Percentiles rank a stretch among this genome's conserved stretches.
phyloP scores from a whole-genome alignment of 2,113 vertebrate genomes.

The Chitala chitala region DNA sequence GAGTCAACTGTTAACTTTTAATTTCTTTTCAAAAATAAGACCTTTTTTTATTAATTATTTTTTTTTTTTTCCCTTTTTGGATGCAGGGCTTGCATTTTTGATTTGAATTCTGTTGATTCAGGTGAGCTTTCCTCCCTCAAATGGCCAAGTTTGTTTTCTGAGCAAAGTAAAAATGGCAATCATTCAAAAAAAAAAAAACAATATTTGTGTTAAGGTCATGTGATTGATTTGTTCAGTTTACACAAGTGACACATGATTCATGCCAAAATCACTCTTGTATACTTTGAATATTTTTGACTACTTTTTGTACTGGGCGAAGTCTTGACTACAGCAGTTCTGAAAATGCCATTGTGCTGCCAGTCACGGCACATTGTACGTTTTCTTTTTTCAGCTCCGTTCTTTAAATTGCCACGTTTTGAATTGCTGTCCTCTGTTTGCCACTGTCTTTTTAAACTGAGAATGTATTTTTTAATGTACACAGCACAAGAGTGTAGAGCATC shows the following conservation, averaged over 20 bases:
- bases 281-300: conserved; percentile 24
- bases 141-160: conserved; percentile 15
- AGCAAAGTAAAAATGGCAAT: conserved; percentile 33
- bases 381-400: conserved; percentile 24
- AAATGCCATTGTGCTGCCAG: conserved; percentile 22
- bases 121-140: conserved; percentile 23
- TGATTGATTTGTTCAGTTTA: conserved; percentile 10
- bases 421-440: conserved; percentile 9
- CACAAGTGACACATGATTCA: conserved; percentile 5
- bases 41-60: too few relatives aligned
- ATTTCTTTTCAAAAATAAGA: conserved; percentile 20
- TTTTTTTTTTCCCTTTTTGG: conserved; percentile 1
- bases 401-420: conserved; percentile 6
- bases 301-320: conserved; percentile 27
- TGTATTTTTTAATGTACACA: background rate
- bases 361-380: conserved; percentile 12
- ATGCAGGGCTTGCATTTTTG: conserved; percentile 15
- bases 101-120: conserved; percentile 31
- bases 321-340: conserved; percentile 26
- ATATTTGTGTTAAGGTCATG: conserved; percentile 4
- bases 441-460: conserved; percentile 3
- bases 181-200: conserved; percentile 23
- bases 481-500: background rate
- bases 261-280: conserved; percentile 22
- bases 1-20: conserved; percentile 5